Conservation (phyloP, 2,113 vertebrate genomes). For the Orientallactaga bullata region DNA sequence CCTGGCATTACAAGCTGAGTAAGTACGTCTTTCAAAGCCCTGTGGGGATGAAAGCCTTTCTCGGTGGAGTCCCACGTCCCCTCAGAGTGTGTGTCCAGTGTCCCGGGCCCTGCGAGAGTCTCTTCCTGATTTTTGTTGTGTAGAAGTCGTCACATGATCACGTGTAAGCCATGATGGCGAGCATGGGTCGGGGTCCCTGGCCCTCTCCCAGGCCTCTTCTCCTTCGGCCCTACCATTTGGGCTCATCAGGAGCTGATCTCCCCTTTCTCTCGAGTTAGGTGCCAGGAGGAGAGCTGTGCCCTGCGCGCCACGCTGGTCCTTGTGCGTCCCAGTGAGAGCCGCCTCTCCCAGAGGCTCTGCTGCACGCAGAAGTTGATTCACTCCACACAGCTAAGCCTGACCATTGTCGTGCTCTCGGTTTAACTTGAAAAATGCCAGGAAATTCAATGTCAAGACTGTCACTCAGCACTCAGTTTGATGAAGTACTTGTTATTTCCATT, state of each 20-base stretch:
- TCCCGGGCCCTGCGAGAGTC: not conserved
- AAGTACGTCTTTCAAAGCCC: constrained; percentile 33
- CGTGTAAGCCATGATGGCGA: not conserved
- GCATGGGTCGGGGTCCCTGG: not conserved
- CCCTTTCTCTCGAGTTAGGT: constrained; percentile 53
- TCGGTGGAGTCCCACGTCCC: not conserved
- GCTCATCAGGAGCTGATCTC: constrained; percentile 49
- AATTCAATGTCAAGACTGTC: constrained; percentile 70
- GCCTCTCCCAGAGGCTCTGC: constrained; percentile 63
- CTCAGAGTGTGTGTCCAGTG: not conserved
- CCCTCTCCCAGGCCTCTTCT: not conserved
- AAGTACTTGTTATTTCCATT: constrained; percentile 69
- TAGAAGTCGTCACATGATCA: constrained; percentile 5
- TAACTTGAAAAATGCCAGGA: constrained; percentile 74
- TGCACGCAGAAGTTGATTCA: constrained; percentile 70
- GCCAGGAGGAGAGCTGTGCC: constrained; percentile 54
- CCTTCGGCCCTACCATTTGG: constrained; percentile 39
- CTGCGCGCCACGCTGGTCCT: constrained; percentile 57
- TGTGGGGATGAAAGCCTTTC: not conserved
- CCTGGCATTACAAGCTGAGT: not conserved
- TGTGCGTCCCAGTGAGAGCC: constrained; percentile 63
- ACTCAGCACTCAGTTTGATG: constrained; percentile 66
- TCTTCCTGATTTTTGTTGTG: constrained; percentile 6
- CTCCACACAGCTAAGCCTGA: constrained; percentile 71
- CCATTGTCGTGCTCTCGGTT: constrained; percentile 63